Percentiles rank a stretch among this genome's conserved stretches.
Conservation (phyloP, 2,888 invertebrate species). For the Amphipyra berbera region DNA sequence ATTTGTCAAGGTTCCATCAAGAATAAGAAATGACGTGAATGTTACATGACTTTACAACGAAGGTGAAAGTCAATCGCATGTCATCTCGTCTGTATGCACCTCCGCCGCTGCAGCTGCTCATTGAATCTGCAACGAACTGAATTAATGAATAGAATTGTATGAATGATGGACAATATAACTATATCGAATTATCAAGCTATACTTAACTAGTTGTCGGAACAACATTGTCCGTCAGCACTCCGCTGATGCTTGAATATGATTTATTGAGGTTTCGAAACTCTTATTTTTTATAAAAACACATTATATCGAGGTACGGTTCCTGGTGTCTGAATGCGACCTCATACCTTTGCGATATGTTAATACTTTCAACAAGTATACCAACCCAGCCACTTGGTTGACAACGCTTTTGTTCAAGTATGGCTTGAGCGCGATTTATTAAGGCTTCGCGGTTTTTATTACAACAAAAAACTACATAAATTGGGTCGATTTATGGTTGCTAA, state of each 20-base stretch:
- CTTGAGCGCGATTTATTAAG: slow-evolving; percentile 62
- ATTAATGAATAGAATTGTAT: slow-evolving; percentile 67
- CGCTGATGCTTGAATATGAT: slow-evolving; percentile 16
- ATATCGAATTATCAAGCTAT: slow-evolving; percentile 18
- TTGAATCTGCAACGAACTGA: slow-evolving; percentile 65
- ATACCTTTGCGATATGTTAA: slow-evolving; percentile 41
- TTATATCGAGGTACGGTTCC: slow-evolving; percentile 26
- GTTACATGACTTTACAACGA: slow-evolving; percentile 67
- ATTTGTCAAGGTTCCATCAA: slow-evolving; percentile 49
- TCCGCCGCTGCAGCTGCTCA: slow-evolving; percentile 60
- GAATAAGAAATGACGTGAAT: slow-evolving; percentile 65
- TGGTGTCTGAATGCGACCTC: slow-evolving; percentile 36
- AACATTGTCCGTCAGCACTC: slow-evolving; percentile 18
- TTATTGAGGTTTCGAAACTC: slow-evolving; percentile 15
- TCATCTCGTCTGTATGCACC: slow-evolving; percentile 71
- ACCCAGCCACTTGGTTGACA: slow-evolving; percentile 44
- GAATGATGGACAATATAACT: slow-evolving; percentile 58
- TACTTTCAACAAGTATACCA: slow-evolving; percentile 45
- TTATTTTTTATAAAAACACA: slow-evolving; percentile 29
- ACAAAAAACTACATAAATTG: slow-evolving; percentile 52
- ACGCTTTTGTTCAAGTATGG: slow-evolving; percentile 56
- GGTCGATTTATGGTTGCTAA: slow-evolving; percentile 55
- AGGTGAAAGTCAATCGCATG: slow-evolving; percentile 73
- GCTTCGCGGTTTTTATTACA: slow-evolving; percentile 69
- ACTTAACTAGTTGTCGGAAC: slow-evolving; percentile 21